Conservation (phyloP, 2,797 vertebrate genomes). For the Mormyrus hasselquistii region DNA sequence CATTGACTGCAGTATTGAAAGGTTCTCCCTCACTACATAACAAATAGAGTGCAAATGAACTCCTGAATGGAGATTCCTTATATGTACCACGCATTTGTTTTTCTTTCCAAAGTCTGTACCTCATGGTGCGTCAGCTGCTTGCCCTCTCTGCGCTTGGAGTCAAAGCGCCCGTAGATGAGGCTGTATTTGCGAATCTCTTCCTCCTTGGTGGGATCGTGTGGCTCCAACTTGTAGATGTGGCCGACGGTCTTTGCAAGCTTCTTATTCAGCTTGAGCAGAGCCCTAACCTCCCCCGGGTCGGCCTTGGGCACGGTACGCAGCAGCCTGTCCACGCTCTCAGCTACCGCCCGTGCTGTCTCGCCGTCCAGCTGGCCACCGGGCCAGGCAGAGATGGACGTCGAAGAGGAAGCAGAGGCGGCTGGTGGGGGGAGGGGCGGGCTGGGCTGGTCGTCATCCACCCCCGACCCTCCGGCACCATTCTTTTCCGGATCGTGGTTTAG, state of each 20-base stretch:
- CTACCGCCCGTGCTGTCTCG: slow-evolving; percentile 75
- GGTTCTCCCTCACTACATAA: background rate
- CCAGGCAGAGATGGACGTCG: slow-evolving; percentile 53
- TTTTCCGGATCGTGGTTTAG: slow-evolving; percentile 77
- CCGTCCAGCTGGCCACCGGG: slow-evolving; percentile 70
- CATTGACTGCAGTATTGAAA: background rate
- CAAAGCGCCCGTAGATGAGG: slow-evolving; percentile 88
- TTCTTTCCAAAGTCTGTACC: slow-evolving; percentile 58
- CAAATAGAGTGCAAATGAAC: background rate
- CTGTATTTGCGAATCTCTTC: slow-evolving; percentile 94
- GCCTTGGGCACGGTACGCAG: slow-evolving; percentile 79
- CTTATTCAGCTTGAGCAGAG: slow-evolving; percentile 87
- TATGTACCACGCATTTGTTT: background rate
- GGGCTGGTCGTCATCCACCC: slow-evolving; percentile 69
- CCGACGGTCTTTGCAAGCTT: slow-evolving; percentile 89
- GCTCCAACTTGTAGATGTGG: slow-evolving; percentile 88
- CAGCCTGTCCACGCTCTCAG: slow-evolving; percentile 81
- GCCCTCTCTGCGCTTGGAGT: slow-evolving; percentile 87
- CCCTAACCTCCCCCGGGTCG: slow-evolving; percentile 71
- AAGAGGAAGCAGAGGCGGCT: slow-evolving; percentile 48
- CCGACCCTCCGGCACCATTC: slow-evolving; percentile 51
- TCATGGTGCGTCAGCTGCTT: slow-evolving; percentile 92
- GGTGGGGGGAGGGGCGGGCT: slow-evolving; percentile 56
- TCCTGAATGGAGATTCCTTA: background rate
- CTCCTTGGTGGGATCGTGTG: slow-evolving; percentile 77